Evolutionary conservation across 1,140 invertebrate species (phyloP), one percentile per base, ranked within the genome.

Genomic region (Trypoxylus dichotomus): DNA sequence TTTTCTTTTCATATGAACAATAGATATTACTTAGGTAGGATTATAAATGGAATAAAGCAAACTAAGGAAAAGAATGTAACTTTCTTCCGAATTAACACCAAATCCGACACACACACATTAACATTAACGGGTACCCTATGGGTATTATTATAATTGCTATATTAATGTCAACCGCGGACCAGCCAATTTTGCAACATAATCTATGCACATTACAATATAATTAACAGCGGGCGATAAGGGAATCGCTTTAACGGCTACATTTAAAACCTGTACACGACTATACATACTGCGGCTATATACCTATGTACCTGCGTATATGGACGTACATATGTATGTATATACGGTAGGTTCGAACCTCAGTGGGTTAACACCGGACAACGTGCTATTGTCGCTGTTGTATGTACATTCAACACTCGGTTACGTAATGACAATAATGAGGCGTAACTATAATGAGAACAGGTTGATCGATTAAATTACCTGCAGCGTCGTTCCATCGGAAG

Each of bases 341-440:
- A 54, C 19, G 15, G 13, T n/a, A n/a, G 47, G 47, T 54, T 54
- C n/a, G 19, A 15, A 54, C 47, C 15, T 54, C 10, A 54, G 19
- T 54, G 47, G 47, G 47, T 54, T 54, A 54, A 54, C 15, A 54
- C 0, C 32, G 32, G 13, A 54, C 47, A 54, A 54, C 19, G 19
- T 15, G 47, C 19, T 54, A 15, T 19, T 54, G 13, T 54, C 7
- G 47, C 13, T 19, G 3, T 54, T 54, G 19, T n/a, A n/a, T 54
- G 15, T n/a, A 15, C 15, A n/a, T 19, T 15, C 15, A n/a, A 54
- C 19, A 19, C 47, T 3, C 47, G 15, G 15, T 21, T 21, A 54
- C n/a, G n/a, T 54, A 54, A 54, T 54, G 47, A 54, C 47, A 54
- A 54, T 54, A 54, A 54, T 54, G 47, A 54, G 47, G 47, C n/a